These are phyloP conservation scores for Australoheros scitulus DNA, from an alignment of 2,113 vertebrate genomes.

Conservation along the genomic window DNA sequence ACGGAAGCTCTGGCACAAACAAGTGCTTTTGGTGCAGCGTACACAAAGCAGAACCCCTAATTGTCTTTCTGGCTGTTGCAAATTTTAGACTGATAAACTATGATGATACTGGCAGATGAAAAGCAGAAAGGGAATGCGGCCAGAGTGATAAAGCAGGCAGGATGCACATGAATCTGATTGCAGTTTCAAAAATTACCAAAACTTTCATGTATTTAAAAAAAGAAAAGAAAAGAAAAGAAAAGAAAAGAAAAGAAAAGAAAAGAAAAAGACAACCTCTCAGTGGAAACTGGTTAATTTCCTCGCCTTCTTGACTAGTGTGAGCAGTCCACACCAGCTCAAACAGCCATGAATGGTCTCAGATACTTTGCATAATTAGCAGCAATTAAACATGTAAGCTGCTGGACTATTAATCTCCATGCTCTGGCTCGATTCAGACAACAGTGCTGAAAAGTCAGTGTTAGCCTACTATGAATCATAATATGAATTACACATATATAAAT, in stretches of 20 bases:
- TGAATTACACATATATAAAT: neutral
- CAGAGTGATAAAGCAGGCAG: neutral
- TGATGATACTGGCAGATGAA: constrained; percentile 17
- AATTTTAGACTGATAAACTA: constrained; percentile 21
- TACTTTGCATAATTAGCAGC: constrained; percentile 64
- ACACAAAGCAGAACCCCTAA: constrained; percentile 16
- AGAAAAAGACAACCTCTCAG: neutral
- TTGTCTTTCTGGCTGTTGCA: constrained; percentile 6
- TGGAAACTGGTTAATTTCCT: neutral
- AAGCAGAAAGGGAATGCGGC: neutral
- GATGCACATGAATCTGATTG: neutral
- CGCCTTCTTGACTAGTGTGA: constrained; percentile 4
- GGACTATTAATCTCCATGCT: constrained; percentile 57
- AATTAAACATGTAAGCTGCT: constrained; percentile 60
- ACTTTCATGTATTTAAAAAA: neutral
- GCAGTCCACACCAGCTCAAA: constrained; percentile 33
- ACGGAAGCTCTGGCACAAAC: constrained; percentile 28
- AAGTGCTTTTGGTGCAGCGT: neutral
- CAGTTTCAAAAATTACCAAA: neutral
- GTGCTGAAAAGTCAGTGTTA: constrained; percentile 31
- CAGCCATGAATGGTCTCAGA: constrained; percentile 57
- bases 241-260: too few species aligned
- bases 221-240: neutral
- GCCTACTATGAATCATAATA: constrained; percentile 2
- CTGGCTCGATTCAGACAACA: constrained; percentile 39